Evolutionary conservation across 2,888 invertebrate species (phyloP).

Genomic region (Oscheius sp.): DNA sequence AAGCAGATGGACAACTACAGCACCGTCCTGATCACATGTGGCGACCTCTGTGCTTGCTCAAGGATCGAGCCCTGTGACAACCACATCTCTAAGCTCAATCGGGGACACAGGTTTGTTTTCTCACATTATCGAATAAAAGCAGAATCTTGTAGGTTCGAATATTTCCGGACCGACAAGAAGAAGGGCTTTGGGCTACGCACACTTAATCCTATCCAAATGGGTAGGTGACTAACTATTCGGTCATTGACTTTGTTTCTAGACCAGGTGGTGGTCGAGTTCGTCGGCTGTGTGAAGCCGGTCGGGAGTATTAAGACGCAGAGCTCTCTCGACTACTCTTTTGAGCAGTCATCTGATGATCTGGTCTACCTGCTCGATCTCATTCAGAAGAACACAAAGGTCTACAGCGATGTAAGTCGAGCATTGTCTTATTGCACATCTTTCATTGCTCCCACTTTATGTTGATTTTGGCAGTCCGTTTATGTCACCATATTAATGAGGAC

Average conservation of each 20-base stretch:
- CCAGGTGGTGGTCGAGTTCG: neutral
- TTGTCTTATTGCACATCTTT: too few species aligned
- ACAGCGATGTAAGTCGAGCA: too few species aligned
- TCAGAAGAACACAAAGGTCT: neutral
- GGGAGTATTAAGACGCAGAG: neutral
- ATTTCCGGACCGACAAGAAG: neutral
- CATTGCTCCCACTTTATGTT: too few species aligned
- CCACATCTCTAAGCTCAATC: neutral
- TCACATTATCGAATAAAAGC: too few species aligned
- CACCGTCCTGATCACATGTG: too few species aligned
- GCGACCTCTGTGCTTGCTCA: too few species aligned
- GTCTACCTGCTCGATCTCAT: neutral
- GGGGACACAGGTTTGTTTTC: neutral
- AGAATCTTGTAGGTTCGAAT: conserved; percentile 1
- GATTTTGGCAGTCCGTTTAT: too few species aligned
- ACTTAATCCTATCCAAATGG: neutral
- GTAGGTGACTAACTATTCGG: neutral
- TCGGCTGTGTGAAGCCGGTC: neutral
- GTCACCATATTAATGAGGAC: too few species aligned
- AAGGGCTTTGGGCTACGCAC: conserved; percentile 3
- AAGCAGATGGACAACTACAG: too few species aligned
- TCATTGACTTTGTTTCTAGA: neutral
- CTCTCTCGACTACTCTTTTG: neutral
- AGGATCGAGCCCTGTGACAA: neutral
- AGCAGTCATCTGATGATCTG: neutral